A percentile compares a stretch with the other conserved stretches of the same genome.
phyloP scores from a whole-genome alignment of 1,140 invertebrate genomes.

The Scaptomyza hsui region DNA sequence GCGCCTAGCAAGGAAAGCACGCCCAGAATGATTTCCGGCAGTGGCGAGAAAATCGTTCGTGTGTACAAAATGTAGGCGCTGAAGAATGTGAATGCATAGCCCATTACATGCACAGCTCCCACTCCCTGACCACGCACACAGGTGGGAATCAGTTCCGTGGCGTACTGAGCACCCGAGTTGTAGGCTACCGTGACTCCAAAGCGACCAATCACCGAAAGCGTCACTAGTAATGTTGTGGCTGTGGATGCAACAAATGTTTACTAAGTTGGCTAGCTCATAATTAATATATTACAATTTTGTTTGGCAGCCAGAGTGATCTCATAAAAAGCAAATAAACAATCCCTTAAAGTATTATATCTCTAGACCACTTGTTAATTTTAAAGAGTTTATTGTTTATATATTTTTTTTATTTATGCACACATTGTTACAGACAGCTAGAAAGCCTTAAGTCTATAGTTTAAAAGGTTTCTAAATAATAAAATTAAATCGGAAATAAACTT shows the following conservation, averaged over 20 bases:
- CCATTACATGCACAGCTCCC: conserved; percentile 85
- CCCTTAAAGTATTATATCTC: no score
- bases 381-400: no score
- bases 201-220: conserved; percentile 85
- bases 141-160: conserved; percentile 88
- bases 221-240: conserved; percentile 63
- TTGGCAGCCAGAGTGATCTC: no score
- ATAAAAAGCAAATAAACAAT: no score
- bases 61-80: conserved; percentile 79
- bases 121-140: conserved; percentile 87
- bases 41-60: conserved; percentile 84
- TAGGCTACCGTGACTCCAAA: conserved; percentile 88
- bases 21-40: conserved; percentile 84
- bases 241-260: background rate
- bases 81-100: conserved; percentile 84
- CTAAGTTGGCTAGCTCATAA: background rate
- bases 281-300: background rate
- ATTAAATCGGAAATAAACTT: no score
- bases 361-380: no score
- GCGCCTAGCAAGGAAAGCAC: conserved; percentile 86
- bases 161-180: conserved; percentile 87
- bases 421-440: no score
- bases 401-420: no score
- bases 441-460: no score
- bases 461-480: no score